Evolutionary conservation across 2,113 vertebrate species (phyloP).

Genomic region (Octodon degus): DNA sequence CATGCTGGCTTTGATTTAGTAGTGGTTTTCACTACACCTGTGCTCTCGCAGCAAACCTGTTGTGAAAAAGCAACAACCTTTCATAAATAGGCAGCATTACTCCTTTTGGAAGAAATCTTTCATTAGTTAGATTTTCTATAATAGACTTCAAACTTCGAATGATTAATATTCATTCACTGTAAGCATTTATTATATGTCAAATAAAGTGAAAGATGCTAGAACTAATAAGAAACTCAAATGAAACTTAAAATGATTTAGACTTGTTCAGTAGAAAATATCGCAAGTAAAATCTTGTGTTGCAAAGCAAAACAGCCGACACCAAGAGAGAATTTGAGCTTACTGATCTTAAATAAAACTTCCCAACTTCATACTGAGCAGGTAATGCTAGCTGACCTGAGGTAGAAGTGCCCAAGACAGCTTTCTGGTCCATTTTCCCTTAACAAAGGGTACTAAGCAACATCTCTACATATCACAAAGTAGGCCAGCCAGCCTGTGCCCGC

Average conservation of each 20-base stretch:
- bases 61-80: neutral
- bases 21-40: too few relatives aligned
- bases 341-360: constrained; percentile 69
- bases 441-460: constrained; percentile 78
- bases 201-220: neutral
- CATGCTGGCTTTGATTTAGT: too few relatives aligned
- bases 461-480: constrained; percentile 72
- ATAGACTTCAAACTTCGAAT: neutral
- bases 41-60: too few relatives aligned
- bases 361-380: constrained; percentile 55
- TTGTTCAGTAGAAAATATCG: constrained; percentile 23
- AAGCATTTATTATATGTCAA: constrained; percentile 16
- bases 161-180: constrained; percentile 18
- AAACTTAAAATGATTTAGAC: constrained; percentile 49
- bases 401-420: constrained; percentile 67
- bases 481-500: constrained; percentile 49
- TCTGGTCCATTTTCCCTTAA: constrained; percentile 68
- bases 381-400: constrained; percentile 60
- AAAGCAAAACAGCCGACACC: constrained; percentile 43
- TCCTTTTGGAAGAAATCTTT: neutral
- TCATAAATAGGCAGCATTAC: neutral
- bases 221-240: neutral
- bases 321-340: constrained; percentile 49
- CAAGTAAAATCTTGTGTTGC: constrained; percentile 45
- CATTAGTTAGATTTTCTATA: constrained; percentile 27